Evolutionary conservation across 2,888 invertebrate species (phyloP).

Genomic region (Nematopogon swammerdamellus): DNA sequence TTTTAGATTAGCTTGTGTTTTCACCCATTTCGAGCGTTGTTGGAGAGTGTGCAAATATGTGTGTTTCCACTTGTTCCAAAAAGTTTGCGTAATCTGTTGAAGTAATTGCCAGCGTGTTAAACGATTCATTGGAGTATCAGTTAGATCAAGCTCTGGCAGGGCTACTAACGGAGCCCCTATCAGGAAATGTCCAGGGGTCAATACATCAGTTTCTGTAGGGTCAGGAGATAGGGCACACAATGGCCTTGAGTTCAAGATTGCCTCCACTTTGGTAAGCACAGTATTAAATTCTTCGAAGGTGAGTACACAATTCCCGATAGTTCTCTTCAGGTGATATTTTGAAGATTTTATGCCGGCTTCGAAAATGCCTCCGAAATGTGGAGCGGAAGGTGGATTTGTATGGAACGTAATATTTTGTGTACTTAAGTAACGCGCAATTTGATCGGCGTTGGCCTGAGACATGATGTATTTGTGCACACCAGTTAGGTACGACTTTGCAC

Average conservation of each 20-base stretch:
- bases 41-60: no score
- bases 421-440: neutral
- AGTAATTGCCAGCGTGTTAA: neutral
- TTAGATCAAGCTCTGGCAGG: neutral
- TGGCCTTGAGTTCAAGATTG: slow-evolving; percentile 10
- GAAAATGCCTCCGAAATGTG: neutral
- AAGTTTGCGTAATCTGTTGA: neutral
- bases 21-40: no score
- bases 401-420: neutral
- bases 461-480: neutral
- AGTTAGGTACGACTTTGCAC: neutral
- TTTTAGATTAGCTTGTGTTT: no score
- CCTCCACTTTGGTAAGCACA: neutral
- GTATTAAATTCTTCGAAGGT: neutral
- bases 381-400: neutral
- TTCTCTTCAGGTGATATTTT: neutral
- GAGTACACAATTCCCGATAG: neutral
- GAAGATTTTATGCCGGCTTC: neutral
- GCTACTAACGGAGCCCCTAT: neutral
- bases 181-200: neutral
- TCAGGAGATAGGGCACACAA: slow-evolving; percentile 8
- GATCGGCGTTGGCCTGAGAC: neutral
- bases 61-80: no score
- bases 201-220: slow-evolving; percentile 4
- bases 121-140: neutral